Evolutionary conservation across 1,140 invertebrate genomes (phyloP).

Genomic region (Drosophila parvula): DNA sequence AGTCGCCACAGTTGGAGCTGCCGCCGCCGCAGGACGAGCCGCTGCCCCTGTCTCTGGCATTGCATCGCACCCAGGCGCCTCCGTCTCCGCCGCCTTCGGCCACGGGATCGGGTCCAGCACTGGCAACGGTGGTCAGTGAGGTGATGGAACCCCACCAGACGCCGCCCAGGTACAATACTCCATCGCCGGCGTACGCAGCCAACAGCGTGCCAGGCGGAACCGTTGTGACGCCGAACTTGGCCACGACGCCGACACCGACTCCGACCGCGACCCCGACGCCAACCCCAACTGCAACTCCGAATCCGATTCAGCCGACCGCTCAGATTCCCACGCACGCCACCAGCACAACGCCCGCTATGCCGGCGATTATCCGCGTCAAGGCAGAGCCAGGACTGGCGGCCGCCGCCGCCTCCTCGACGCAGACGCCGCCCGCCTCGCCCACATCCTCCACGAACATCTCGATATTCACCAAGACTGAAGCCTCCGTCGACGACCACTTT

Average conservation of each 20-base stretch:
- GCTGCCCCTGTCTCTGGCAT: slow-evolving; percentile 42
- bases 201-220: slow-evolving; percentile 28
- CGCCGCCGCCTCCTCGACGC: slow-evolving; percentile 58
- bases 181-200: slow-evolving; percentile 61
- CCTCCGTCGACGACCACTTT: slow-evolving; percentile 97
- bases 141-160: slow-evolving; percentile 63
- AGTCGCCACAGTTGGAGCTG: slow-evolving; percentile 61
- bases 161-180: slow-evolving; percentile 71
- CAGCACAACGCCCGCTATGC: slow-evolving; percentile 65
- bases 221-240: slow-evolving; percentile 2
- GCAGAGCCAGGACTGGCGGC: slow-evolving; percentile 74
- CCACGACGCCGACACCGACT: slow-evolving; percentile 20
- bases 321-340: slow-evolving; percentile 10
- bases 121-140: slow-evolving; percentile 34
- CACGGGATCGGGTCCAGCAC: slow-evolving; percentile 15
- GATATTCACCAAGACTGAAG: slow-evolving; percentile 85
- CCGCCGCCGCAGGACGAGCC: slow-evolving; percentile 70
- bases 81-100: slow-evolving; percentile 59
- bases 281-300: slow-evolving; percentile 24
- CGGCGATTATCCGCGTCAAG: slow-evolving; percentile 76
- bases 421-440: slow-evolving; percentile 74
- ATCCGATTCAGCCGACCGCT: slow-evolving; percentile 17
- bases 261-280: slow-evolving; percentile 33
- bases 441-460: slow-evolving; percentile 73
- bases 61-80: slow-evolving; percentile 51